A percentile compares a stretch with the other conserved stretches of the same genome.
Evolutionary conservation across 2,888 invertebrate species (phyloP).

Genomic region (Eurytoma adleriae): DNA sequence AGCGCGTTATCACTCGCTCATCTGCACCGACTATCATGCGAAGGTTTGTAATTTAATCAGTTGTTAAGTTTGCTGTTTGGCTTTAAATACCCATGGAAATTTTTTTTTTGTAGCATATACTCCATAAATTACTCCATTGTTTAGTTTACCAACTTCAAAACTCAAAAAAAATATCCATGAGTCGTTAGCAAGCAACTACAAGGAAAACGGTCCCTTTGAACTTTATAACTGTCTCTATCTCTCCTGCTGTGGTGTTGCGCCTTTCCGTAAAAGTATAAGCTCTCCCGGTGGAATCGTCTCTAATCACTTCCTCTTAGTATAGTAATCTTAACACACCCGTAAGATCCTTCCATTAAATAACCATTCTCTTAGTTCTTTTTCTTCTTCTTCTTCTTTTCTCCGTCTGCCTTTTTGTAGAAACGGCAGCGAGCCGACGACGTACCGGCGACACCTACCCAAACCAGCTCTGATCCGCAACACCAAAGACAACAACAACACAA

Average conservation of each 20-base stretch:
- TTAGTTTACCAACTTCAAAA: not conserved
- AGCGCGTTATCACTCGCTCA: constrained; percentile 69
- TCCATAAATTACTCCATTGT: not conserved
- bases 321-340: not conserved
- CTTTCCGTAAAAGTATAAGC: not conserved
- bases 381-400: constrained; percentile 42
- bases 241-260: constrained; percentile 11
- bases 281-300: constrained; percentile 27
- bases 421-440: constrained; percentile 45
- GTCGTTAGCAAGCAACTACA: not conserved
- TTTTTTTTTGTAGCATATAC: constrained; percentile 1
- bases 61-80: not conserved
- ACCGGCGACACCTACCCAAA: constrained; percentile 44
- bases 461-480: constrained; percentile 42
- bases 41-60: constrained; percentile 65
- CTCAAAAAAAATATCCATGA: constrained; percentile 10
- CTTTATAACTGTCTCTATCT: constrained; percentile 4
- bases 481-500: constrained; percentile 53
- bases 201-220: constrained; percentile 15
- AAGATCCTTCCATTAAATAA: not conserved
- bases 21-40: constrained; percentile 69
- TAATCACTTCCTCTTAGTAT: constrained; percentile 2
- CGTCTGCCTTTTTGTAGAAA: constrained; percentile 48
- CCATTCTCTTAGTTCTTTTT: constrained; percentile 44
- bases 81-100: constrained; percentile 25